Evolutionary conservation across 2,888 invertebrate genomes (phyloP).

Genomic region (Amiota minor): DNA sequence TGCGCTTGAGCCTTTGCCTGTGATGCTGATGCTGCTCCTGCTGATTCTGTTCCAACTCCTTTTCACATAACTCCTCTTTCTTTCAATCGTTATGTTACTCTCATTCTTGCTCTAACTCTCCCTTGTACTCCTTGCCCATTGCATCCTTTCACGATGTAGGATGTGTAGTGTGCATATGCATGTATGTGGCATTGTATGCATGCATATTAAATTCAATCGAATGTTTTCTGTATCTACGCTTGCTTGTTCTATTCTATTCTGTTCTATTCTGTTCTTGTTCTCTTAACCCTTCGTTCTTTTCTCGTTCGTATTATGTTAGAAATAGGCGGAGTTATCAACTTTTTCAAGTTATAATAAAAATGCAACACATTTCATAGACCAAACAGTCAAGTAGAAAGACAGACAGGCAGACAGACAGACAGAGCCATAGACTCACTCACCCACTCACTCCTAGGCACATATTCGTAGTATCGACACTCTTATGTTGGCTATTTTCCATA

Average conservation of each 20-base stretch:
- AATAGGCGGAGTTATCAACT: conserved; percentile 73
- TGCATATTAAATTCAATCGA: conserved; percentile 72
- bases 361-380: conserved; percentile 69
- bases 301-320: conserved; percentile 59
- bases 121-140: conserved; percentile 13
- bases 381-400: conserved; percentile 34
- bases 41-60: neutral
- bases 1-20: neutral
- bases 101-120: conserved; percentile 18
- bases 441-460: conserved; percentile 41
- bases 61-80: conserved; percentile 7
- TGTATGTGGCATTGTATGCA: conserved; percentile 63
- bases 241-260: conserved; percentile 12
- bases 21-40: conserved; percentile 9
- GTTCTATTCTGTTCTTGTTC: too few relatives aligned
- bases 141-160: conserved; percentile 24
- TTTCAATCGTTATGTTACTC: neutral
- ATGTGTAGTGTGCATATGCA: conserved; percentile 40
- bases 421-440: conserved; percentile 33
- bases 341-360: conserved; percentile 72
- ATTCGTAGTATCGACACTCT: neutral
- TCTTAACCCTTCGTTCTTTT: conserved; percentile 25
- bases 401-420: conserved; percentile 38
- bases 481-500: conserved; percentile 65
- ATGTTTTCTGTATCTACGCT: conserved; percentile 63